Evolutionary conservation across 1,140 invertebrate genomes (phyloP), one percentile per base, ranked within the genome.

Genomic region (Telenomus remus): DNA sequence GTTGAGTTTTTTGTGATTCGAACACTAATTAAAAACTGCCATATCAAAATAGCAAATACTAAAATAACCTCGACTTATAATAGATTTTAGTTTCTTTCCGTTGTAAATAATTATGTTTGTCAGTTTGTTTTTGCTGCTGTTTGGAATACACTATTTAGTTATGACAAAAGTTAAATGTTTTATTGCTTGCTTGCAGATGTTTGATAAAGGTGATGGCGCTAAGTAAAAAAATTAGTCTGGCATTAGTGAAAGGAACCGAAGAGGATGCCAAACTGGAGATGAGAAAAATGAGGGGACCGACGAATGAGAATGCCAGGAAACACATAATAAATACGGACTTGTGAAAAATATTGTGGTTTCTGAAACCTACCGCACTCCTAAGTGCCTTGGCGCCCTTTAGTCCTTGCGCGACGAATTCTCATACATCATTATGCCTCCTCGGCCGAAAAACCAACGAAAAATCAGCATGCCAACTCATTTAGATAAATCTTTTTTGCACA

Each of bases 321-420:
- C 71, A 80, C 76, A 81, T 79, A 80, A 83, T 80, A 81, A 84
- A 84, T 83, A 82, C 80, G 77, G 76, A 78, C 74, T 80, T 77
- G 81, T 82, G 81, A 83, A 82, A 83, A 85, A 84, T 84, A 82
- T 80, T 72, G 77, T 79, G 81, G 82, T 82, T 84, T 83, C 46
- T 37, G 60, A 70, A 77, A 75, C 66, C 76, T 79, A 76, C 70
- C 72, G 73, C 72, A 81, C 79, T 79, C 81, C 79, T 85, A 84
- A 85, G 84, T 85, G 82, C 76, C 81, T 71, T 81, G 81, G 80
- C 82, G 80, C 82, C 82, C 83, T 79, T 79, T 76, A 60, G 76
- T 77, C 77, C 79, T 80, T 72, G 54, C 60, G 55, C 65, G 69
- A 80, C 78, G 76, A 78, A 78, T 71, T 80, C 56, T 61, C 77